phyloP scores from a whole-genome alignment of 2,113 vertebrate genomes.

The Raja brachyura region DNA sequence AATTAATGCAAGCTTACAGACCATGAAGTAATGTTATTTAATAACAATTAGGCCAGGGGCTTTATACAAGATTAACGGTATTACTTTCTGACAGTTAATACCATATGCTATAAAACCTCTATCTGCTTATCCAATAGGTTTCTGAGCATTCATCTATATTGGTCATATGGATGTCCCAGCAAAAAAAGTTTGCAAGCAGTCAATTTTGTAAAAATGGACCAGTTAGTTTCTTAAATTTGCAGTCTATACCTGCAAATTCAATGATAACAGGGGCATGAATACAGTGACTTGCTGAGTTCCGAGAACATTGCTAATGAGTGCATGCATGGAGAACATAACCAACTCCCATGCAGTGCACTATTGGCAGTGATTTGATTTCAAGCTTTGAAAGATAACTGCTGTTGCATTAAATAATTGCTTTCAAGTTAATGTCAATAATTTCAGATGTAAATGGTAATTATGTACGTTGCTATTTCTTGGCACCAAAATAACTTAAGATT shows the following conservation, averaged over 20 bases:
- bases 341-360: background rate
- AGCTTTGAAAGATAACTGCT: background rate
- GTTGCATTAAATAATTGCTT: constrained; percentile 26
- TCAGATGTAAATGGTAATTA: constrained; percentile 6
- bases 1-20: background rate
- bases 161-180: background rate
- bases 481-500: constrained; percentile 10
- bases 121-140: background rate
- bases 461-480: constrained; percentile 13
- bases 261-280: background rate
- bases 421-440: constrained; percentile 6
- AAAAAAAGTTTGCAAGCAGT: background rate
- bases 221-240: background rate
- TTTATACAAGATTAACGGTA: background rate
- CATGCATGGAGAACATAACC: background rate
- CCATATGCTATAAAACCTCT: background rate
- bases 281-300: background rate
- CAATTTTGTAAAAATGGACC: background rate
- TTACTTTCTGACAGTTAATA: background rate
- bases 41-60: too few species aligned
- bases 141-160: background rate
- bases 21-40: background rate
- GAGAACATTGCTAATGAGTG: background rate
- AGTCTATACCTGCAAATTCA: background rate
- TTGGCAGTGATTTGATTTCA: background rate